A percentile compares a stretch with the other conserved stretches of the same genome.
Conservation (phyloP, 2,113 vertebrate genomes). For the Marmota monax region DNA sequence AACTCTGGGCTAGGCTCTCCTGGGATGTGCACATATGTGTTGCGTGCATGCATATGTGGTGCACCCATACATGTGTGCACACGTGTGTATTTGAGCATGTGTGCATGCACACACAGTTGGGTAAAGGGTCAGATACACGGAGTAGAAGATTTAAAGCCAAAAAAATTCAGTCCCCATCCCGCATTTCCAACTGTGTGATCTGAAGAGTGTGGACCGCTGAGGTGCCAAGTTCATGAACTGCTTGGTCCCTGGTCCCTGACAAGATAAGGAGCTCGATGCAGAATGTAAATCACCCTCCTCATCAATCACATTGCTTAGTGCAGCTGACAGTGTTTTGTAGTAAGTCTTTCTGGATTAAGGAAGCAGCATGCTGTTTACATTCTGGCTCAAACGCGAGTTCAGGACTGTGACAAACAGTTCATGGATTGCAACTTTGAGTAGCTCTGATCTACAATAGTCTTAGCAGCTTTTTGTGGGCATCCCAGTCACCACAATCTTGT, state of each 20-base stretch:
- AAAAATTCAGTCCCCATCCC: neutral
- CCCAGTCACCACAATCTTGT: neutral
- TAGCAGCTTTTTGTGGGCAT: accelerated
- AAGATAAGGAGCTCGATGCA: conserved; percentile 44
- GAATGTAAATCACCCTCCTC: neutral
- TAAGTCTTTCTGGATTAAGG: neutral
- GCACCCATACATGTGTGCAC: accelerated
- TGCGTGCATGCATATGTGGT: too few relatives aligned
- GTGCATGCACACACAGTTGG: neutral
- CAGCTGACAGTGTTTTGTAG: neutral
- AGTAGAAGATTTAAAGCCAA: neutral
- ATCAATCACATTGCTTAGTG: conserved; percentile 35
- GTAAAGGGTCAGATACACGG: neutral
- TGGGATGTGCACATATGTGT: too few relatives aligned
- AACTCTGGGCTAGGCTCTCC: neutral
- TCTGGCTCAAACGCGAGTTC: neutral
- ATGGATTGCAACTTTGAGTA: neutral
- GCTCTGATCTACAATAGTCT: neutral
- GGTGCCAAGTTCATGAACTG: neutral
- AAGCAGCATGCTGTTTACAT: neutral
- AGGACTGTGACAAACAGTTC: neutral
- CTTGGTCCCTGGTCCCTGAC: neutral
- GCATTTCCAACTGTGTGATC: neutral
- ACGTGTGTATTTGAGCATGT: too few relatives aligned
- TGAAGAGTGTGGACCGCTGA: neutral